Conservation (phyloP, 2,797 vertebrate species). For the Anabas testudineus region DNA sequence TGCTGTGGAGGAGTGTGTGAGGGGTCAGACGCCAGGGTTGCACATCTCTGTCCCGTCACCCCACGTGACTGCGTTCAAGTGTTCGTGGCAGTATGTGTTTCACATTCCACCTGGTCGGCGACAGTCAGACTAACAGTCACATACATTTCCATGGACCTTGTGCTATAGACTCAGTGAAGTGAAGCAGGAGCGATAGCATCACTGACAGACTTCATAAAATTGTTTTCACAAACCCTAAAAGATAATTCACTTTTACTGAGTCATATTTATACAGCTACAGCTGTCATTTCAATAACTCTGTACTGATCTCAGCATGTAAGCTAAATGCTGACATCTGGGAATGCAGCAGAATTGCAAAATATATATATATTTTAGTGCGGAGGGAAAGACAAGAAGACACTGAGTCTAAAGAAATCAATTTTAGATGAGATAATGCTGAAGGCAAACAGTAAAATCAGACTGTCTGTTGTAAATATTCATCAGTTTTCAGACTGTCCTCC, state of each 20-base stretch:
- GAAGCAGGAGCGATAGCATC: neutral
- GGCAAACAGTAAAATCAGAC: slow-evolving; percentile 10
- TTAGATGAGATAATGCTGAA: slow-evolving; percentile 20
- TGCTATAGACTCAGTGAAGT: neutral
- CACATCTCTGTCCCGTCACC: slow-evolving; percentile 52
- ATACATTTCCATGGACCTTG: neutral
- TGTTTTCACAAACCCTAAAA: slow-evolving; percentile 6
- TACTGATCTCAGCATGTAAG: neutral
- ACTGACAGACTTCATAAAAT: slow-evolving; percentile 11
- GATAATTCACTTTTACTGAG: neutral
- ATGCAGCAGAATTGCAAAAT: neutral
- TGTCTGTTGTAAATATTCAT: slow-evolving; percentile 12
- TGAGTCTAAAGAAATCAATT: neutral
- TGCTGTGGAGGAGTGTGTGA: slow-evolving; percentile 52
- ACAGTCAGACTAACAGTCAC: slow-evolving; percentile 35
- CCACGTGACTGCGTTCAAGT: slow-evolving; percentile 47
- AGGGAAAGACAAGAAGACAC: neutral
- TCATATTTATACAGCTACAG: slow-evolving; percentile 7
- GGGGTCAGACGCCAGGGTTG: slow-evolving; percentile 65
- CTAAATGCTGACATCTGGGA: slow-evolving; percentile 4
- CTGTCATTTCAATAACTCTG: slow-evolving; percentile 1
- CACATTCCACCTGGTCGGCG: slow-evolving; percentile 48
- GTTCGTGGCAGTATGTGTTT: slow-evolving; percentile 39
- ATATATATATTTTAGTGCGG: neutral
- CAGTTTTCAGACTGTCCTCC: neutral